A percentile compares a stretch with the other conserved stretches of the same genome.
These are phyloP conservation scores for Drosophila maculinotata DNA, from an alignment of 2,888 invertebrate species.

Conservation along the genomic window DNA sequence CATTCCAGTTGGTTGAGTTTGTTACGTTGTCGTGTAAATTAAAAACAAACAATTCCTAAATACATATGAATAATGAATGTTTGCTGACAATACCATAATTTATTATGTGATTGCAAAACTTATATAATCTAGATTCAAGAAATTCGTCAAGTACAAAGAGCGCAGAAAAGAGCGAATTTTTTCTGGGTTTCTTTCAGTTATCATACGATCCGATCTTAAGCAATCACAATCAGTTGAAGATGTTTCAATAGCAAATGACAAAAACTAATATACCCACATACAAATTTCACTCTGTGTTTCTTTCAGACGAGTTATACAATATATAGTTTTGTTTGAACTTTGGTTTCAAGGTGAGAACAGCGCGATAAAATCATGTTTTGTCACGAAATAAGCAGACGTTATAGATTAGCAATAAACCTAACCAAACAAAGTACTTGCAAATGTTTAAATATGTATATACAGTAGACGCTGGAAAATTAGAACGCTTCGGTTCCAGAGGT, in stretches of 20 bases:
- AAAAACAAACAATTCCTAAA: constrained; percentile 10
- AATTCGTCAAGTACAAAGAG: constrained; percentile 38
- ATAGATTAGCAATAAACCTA: constrained; percentile 38
- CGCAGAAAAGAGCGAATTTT: constrained; percentile 17
- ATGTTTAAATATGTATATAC: neutral
- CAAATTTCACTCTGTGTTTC: neutral
- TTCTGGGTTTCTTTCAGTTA: constrained; percentile 9
- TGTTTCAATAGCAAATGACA: constrained; percentile 17
- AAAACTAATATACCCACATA: neutral
- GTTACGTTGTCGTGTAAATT: constrained; percentile 11
- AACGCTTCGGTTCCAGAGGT: neutral
- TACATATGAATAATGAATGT: constrained; percentile 16
- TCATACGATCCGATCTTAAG: constrained; percentile 63
- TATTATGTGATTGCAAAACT: constrained; percentile 42
- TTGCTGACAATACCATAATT: constrained; percentile 18
- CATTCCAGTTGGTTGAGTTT: constrained; percentile 34
- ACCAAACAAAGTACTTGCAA: constrained; percentile 18
- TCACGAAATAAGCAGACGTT: constrained; percentile 26
- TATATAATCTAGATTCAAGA: constrained; percentile 67
- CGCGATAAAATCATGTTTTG: constrained; percentile 60
- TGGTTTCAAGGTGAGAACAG: constrained; percentile 60
- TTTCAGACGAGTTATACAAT: constrained; percentile 11
- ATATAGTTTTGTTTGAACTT: constrained; percentile 59
- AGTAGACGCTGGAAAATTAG: neutral
- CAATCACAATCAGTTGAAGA: constrained; percentile 43